Evolutionary conservation across 2,888 invertebrate genomes (phyloP).

Genomic region (Euzetes globulus): DNA sequence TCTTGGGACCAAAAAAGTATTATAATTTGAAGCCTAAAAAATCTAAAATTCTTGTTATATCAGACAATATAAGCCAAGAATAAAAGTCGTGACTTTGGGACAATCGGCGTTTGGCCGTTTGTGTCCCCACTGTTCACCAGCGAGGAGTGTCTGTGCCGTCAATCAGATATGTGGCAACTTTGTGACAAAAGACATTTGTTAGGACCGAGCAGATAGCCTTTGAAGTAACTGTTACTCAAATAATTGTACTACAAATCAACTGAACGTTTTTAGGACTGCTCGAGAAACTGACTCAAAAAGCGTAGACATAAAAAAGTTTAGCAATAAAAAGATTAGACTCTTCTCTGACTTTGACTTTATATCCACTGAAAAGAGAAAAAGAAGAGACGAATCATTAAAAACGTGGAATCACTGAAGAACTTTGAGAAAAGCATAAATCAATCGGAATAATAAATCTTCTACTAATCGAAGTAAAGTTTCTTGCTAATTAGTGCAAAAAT

Average conservation of each 20-base stretch:
- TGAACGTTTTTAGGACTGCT: conserved; percentile 1
- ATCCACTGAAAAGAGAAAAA: too few relatives aligned
- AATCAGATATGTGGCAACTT: background rate
- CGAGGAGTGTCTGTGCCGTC: background rate
- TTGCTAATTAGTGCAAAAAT: too few relatives aligned
- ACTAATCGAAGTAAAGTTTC: too few relatives aligned
- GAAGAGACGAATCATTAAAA: too few relatives aligned
- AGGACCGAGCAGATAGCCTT: conserved; percentile 10
- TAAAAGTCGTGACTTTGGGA: background rate
- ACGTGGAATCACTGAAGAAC: too few relatives aligned
- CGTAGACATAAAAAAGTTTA: background rate
- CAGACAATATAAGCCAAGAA: background rate
- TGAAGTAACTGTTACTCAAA: conserved; percentile 16
- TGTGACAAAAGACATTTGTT: conserved; percentile 22
- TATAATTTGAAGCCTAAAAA: background rate
- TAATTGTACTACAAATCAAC: conserved; percentile 27
- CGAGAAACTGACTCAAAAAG: background rate
- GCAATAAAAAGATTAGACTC: conserved; percentile 11
- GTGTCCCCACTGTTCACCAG: conserved; percentile 19
- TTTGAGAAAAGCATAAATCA: too few relatives aligned
- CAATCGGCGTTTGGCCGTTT: conserved; percentile 12
- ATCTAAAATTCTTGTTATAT: background rate
- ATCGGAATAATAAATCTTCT: too few relatives aligned
- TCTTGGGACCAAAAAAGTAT: background rate
- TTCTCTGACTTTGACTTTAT: background rate